Conservation (phyloP, 2,113 vertebrate species). For the Rhinolophus ferrumequinum region DNA sequence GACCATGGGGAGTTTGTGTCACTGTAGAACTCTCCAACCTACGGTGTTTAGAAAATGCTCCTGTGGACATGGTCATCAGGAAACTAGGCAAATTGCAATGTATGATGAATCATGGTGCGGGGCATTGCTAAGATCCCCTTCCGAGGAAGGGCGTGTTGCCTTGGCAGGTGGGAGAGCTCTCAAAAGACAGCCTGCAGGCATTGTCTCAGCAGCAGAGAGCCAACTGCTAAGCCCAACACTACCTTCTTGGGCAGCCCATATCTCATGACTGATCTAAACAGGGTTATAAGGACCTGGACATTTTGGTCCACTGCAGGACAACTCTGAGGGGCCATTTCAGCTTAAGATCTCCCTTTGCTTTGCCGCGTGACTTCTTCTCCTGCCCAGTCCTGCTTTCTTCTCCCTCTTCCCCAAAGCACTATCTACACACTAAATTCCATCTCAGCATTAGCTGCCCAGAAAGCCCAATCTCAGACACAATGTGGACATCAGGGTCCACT, state of each 20-base stretch:
- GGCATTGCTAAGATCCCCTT: neutral
- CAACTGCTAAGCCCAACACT: accelerated
- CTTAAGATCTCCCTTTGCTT: neutral
- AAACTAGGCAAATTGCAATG: neutral
- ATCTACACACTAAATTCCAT: neutral
- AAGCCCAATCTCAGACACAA: neutral
- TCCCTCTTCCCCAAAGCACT: neutral
- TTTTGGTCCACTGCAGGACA: neutral
- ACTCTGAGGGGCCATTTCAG: neutral
- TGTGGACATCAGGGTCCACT: neutral
- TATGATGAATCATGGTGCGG: neutral
- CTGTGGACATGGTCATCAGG: neutral
- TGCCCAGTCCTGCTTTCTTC: neutral
- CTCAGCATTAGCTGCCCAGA: neutral
- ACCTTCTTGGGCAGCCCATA: accelerated
- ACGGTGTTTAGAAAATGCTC: neutral
- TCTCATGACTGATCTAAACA: neutral
- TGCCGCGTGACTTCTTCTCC: neutral
- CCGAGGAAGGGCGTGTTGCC: neutral
- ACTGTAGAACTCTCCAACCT: neutral
- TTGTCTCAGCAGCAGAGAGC: neutral
- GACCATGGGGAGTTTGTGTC: neutral
- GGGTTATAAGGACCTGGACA: neutral
- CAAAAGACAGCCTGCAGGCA: neutral
- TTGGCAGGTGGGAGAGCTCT: neutral